Conservation (phyloP, 30 jellyfish, hydroid and myxozoan species). For the Clytia hemisphaerica region DNA sequence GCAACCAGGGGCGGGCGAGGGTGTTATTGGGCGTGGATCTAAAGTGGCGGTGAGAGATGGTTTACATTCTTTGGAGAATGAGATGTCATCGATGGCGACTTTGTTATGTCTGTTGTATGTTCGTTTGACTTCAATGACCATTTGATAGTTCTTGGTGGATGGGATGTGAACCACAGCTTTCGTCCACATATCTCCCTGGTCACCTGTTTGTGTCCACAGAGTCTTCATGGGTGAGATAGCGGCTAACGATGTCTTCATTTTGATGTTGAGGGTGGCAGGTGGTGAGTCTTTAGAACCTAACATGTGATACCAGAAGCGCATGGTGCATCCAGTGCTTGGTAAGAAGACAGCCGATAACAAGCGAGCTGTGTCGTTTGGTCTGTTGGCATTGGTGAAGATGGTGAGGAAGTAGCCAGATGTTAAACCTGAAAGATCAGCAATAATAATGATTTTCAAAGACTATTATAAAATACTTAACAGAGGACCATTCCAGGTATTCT, state of each 20-base stretch:
- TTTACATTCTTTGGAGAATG: slow-evolving; percentile 90
- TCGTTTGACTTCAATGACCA: slow-evolving; percentile 83
- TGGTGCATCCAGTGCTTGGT: slow-evolving; percentile 62
- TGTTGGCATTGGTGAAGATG: slow-evolving; percentile 50
- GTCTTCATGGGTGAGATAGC: slow-evolving; percentile 59
- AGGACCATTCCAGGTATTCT: too few relatives aligned
- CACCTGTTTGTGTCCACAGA: slow-evolving; percentile 80
- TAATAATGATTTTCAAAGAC: too few relatives aligned
- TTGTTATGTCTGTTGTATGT: slow-evolving; percentile 72
- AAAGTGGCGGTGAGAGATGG: slow-evolving; percentile 80
- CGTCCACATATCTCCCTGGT: slow-evolving; percentile 89
- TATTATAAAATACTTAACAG: too few relatives aligned
- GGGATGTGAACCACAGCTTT: slow-evolving; percentile 54
- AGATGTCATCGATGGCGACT: slow-evolving; percentile 88
- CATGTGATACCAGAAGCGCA: slow-evolving; percentile 93
- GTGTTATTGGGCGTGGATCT: slow-evolving; percentile 59
- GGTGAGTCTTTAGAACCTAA: slow-evolving; percentile 63
- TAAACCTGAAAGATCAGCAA: too few relatives aligned
- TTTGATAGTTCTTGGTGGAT: slow-evolving; percentile 47
- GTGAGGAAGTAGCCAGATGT: slow-evolving; percentile 54
- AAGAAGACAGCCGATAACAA: slow-evolving; percentile 72
- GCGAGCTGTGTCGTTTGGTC: slow-evolving; percentile 86
- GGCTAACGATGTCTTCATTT: slow-evolving; percentile 54
- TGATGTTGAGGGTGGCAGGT: slow-evolving; percentile 59
- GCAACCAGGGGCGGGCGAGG: slow-evolving; percentile 94